Percentiles rank a stretch among this genome's conserved stretches.
These are phyloP conservation scores for Notodonta dromedarius DNA, from an alignment of 2,888 invertebrate genomes.

Conservation along the genomic window DNA sequence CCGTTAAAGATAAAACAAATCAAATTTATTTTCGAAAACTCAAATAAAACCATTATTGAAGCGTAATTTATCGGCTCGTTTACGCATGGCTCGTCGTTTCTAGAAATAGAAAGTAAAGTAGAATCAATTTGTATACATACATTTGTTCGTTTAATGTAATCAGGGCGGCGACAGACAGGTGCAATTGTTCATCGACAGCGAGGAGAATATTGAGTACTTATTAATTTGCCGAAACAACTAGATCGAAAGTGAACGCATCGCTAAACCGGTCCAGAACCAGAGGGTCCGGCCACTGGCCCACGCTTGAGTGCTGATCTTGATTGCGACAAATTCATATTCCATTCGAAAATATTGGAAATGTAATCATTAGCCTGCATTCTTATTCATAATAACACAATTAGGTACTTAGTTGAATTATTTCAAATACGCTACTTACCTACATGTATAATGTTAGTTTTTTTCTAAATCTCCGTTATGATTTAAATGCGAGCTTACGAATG, in stretches of 20 bases:
- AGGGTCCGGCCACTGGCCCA: not conserved
- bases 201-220: constrained; percentile 25
- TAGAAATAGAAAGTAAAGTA: constrained; percentile 52
- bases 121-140: not conserved
- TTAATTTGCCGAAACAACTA: constrained; percentile 16
- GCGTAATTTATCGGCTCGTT: constrained; percentile 4
- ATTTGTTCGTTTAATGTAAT: constrained; percentile 30
- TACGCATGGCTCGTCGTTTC: constrained; percentile 13
- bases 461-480: no score
- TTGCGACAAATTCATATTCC: not conserved
- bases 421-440: no score
- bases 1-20: not conserved
- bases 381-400: no score
- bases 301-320: not conserved
- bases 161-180: constrained; percentile 40
- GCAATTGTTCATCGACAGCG: constrained; percentile 24
- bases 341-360: not conserved
- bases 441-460: no score
- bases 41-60: not conserved
- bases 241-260: constrained; percentile 24
- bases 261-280: constrained; percentile 17
- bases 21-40: not conserved
- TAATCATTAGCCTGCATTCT: no score
- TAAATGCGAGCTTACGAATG: no score
- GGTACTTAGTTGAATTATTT: no score